Base-by-base conservation (phyloP, 23 tunicate species). In the Ascidia mentula region DNA sequence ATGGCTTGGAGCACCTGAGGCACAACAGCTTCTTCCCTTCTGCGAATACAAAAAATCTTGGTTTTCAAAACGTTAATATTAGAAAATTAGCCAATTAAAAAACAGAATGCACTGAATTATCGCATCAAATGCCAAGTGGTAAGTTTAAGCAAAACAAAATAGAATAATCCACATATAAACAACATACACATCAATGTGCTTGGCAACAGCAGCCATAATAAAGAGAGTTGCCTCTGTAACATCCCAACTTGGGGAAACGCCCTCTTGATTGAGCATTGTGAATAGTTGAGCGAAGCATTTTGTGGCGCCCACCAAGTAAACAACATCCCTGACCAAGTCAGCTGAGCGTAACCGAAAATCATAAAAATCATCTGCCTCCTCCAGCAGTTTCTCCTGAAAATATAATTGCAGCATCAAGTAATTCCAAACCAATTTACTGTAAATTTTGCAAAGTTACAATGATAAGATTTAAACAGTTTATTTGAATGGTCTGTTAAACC, bases 1-100 rank as follows among this genome's bases (percentile, higher is more conserved):
- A 93, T 84, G 12, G 98, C 98, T 87, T 93, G 93, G 30, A 93
- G 71, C 0, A 93, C 93, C 84, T 88, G 93, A 36, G 93, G 89
- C 22, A 82, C 86, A 35, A 88, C 93, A 12, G 77, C 37, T 5
- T 82, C 84, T 34, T 93, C 93, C n/a, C n/a, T n/a, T n/a, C n/a
- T n/a, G n/a, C n/a, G n/a, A n/a, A n/a, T n/a, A n/a, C n/a, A n/a
- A n/a, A n/a, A n/a, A n/a, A n/a, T n/a, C n/a, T n/a, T n/a, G n/a
- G n/a, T n/a, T n/a, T n/a, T n/a, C n/a, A n/a, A n/a, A n/a, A n/a
- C n/a, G n/a, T n/a, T n/a, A n/a, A n/a, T n/a, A n/a, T n/a, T n/a
- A n/a, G n/a, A n/a, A n/a, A n/a, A n/a, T n/a, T n/a, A n/a, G n/a
- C n/a, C n/a, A n/a, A n/a, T n/a, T n/a, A n/a, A n/a, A n/a, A n/a